Base-by-base conservation (phyloP, 2,888 invertebrate species). In the Tetropium fuscum region DNA sequence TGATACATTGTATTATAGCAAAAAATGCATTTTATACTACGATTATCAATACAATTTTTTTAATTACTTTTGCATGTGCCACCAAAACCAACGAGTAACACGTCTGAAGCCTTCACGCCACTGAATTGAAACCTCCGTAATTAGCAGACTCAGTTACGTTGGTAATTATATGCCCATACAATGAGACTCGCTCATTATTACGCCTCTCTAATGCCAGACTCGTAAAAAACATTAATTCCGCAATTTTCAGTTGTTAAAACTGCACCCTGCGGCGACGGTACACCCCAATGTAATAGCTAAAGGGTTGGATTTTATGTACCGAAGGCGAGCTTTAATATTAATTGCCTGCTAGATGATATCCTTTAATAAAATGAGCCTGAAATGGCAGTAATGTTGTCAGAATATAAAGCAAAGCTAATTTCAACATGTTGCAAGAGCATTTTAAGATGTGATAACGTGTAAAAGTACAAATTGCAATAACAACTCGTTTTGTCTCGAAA, bases 81-180 rank as follows among this genome's bases (percentile, higher is more conserved):
- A n/a, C n/a, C n/a, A 30, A 30, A 10, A 10, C 2, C 10, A 30
- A 30, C 3, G 2, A 4, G 10, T 30, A 7, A 30, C 3, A 3
- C 8, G 10, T 30, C 10, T 7, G n/a, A 11, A 20, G 20, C 8
- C 3, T 20, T 19, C 18, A 7, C 19, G 4, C 7, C n/a, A 8
- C 16, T 4, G 38, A 41, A 4, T 10, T 11, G 3, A 18, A 43
- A 8, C 7, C 30, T 11, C 13, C 10, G 13, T 20, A 32, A 34
- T 34, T 10, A 34, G 19, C 19, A 47, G 7, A 7, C n/a, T 2
- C 30, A n/a, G 18, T 32, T 43, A 53, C 32, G 43, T 2, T 30
- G 32, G 8, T 27, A 53, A 53, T 53, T 30, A 19, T 32, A 18
- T 49, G 30, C 41, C 30, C 22, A 16, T 7, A 40, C 41, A 53